Evolutionary conservation across 2,797 vertebrate genomes (phyloP).

Genomic region (Pristis pectinata): DNA sequence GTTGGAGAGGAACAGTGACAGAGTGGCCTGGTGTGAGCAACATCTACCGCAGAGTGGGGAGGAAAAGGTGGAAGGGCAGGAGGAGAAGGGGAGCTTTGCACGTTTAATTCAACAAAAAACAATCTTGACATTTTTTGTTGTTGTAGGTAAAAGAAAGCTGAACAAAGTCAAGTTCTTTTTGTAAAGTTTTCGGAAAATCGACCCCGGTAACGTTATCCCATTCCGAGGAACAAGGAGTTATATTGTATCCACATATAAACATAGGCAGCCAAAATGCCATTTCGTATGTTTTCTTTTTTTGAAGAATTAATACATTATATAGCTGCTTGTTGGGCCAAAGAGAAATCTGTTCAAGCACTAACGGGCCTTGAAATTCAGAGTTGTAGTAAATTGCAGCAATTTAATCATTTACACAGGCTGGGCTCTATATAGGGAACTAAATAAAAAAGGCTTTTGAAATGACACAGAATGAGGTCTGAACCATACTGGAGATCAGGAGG

Average conservation of each 20-base stretch:
- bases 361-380: constrained; percentile 29
- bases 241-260: constrained; percentile 31
- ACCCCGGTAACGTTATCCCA: constrained; percentile 23
- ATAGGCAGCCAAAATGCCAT: constrained; percentile 11
- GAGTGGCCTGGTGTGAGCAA: too few relatives aligned
- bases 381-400: constrained; percentile 37
- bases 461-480: constrained; percentile 37
- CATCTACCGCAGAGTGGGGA: not conserved
- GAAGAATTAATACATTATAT: constrained; percentile 36
- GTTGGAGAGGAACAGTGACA: not conserved
- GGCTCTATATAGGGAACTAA: constrained; percentile 32
- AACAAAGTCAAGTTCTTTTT: constrained; percentile 4
- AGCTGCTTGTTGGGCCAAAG: constrained; percentile 30
- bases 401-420: constrained; percentile 30
- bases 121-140: not conserved
- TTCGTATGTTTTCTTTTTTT: constrained; percentile 30
- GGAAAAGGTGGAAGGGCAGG: not conserved
- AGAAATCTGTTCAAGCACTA: constrained; percentile 15
- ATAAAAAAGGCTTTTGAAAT: constrained; percentile 37
- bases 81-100: not conserved
- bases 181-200: not conserved
- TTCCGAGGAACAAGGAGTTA: constrained; percentile 1
- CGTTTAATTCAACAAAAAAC: constrained; percentile 3
- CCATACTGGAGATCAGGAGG: constrained; percentile 29
- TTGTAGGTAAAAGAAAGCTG: not conserved